phyloP scores from a whole-genome alignment of 2,888 invertebrate genomes.

The Trilocha varians region DNA sequence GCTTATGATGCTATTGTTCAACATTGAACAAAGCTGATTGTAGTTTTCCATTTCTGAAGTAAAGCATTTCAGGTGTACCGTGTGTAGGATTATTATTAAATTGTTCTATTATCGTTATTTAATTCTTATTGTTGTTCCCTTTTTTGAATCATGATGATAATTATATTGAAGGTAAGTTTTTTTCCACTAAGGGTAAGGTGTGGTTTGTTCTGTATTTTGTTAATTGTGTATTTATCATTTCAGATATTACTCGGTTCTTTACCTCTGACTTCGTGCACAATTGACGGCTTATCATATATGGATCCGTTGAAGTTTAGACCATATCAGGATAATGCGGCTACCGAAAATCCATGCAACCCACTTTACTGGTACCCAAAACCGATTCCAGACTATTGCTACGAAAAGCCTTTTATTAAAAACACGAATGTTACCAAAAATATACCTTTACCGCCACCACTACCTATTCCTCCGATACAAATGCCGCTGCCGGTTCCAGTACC shows the following conservation, averaged over 20 bases:
- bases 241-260: slow-evolving; percentile 24
- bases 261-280: slow-evolving; percentile 21
- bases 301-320: slow-evolving; percentile 19
- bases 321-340: slow-evolving; percentile 6
- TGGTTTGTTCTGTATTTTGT: not conserved
- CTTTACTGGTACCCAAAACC: slow-evolving; percentile 47
- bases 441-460: slow-evolving; percentile 14
- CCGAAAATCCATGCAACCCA: slow-evolving; percentile 46
- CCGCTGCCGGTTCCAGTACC: slow-evolving; percentile 11
- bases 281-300: slow-evolving; percentile 35
- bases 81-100: too few species aligned
- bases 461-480: slow-evolving; percentile 15
- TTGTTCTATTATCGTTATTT: too few species aligned
- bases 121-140: not conserved
- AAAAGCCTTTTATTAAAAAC: slow-evolving; percentile 7
- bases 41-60: too few species aligned
- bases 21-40: too few species aligned
- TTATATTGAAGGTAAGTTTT: slow-evolving; percentile 1
- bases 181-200: too few species aligned
- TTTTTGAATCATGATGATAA: not conserved
- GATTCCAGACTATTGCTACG: slow-evolving; percentile 28
- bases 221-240: slow-evolving; percentile 12
- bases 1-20: too few species aligned
- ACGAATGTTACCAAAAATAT: slow-evolving; percentile 4
- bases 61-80: too few species aligned